Conservation (phyloP, 2,888 invertebrate species). For the Lasius platythorax region DNA sequence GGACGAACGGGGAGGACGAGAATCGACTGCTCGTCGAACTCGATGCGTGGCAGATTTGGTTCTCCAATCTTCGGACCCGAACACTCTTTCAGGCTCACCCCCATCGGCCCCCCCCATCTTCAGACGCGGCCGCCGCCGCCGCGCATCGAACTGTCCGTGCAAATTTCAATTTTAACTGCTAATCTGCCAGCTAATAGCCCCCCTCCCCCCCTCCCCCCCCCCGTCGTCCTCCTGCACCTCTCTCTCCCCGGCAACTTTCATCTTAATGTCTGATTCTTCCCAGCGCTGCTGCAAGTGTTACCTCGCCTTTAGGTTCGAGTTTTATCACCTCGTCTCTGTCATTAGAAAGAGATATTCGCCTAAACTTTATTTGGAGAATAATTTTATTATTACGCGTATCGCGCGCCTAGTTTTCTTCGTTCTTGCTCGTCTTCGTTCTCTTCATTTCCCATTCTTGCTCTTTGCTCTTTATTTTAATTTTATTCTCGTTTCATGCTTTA, state of each 20-base stretch:
- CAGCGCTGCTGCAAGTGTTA: conserved; percentile 56
- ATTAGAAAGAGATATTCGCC: not conserved
- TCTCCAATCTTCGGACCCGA: conserved; percentile 80
- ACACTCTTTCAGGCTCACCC: conserved; percentile 60
- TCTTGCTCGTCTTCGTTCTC: too few relatives aligned
- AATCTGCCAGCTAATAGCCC: conserved; percentile 85
- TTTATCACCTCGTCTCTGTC: conserved; percentile 22
- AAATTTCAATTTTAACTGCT: conserved; percentile 86
- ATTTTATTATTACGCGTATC: not conserved
- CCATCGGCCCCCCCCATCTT: conserved; percentile 73
- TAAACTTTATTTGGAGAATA: conserved; percentile 6
- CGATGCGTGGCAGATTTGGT: conserved; percentile 84
- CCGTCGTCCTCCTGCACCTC: conserved; percentile 34
- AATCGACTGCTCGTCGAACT: conserved; percentile 73
- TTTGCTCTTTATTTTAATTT: not conserved
- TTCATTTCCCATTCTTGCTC: not conserved
- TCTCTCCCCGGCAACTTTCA: conserved; percentile 64
- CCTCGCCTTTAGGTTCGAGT: conserved; percentile 30
- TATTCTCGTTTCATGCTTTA: not conserved
- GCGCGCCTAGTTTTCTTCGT: too few relatives aligned
- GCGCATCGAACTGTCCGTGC: conserved; percentile 85
- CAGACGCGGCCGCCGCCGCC: conserved; percentile 88
- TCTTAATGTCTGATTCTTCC: conserved; percentile 64
- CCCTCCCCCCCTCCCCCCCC: conserved; percentile 62
- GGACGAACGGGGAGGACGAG: conserved; percentile 62